Evolutionary conservation across 1,140 invertebrate species (phyloP), one percentile per base, ranked within the genome.

Genomic region (Eulimnadia texana): DNA sequence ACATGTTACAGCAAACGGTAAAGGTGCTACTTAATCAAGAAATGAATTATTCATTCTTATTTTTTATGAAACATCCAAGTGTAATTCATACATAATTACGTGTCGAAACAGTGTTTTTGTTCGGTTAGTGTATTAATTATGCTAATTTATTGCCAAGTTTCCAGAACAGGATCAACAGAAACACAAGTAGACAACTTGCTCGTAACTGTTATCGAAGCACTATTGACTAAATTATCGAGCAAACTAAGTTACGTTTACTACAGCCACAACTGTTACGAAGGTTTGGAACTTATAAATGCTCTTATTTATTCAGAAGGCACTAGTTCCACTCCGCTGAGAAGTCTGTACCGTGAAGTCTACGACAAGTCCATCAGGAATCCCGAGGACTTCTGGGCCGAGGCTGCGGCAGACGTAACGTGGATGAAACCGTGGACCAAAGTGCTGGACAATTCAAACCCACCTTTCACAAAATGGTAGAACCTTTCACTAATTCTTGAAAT

Each of bases 381-480:
- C 0, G 86, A 90, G 68, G 82, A 83, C 49, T 95, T 93, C 73
- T 97, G 91, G 91, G 80, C 77, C 3, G 83, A 92, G 67, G 78
- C 88, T 11, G 89, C 80, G 0, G 71, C 74, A 28, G 64, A 81
- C 2, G 69, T 95, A 0, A 79, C 82, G 22, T 97, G 93, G 92
- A 79, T 80, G 19, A 89, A 84, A 66, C 83, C 84, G 0, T 94
- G 88, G 86, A 74, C 81, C 2, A 82, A 81, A 70, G 88, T 95
- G 3, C 67, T 95, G 58, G 91, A 95, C 67, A 82, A 90, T 66
- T 82, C 80, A 13, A 82, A 88, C 67, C 78, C 83, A 22, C 89
- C 90, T 1, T 92, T 91, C 67, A 89, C 88, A 10, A 90, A 90
- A 82, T 95, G 92, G 93, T 90, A 78, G 74, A 63, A 63, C 16